Base-by-base conservation (phyloP, 1,140 invertebrate species). In the Bombus superbus region DNA sequence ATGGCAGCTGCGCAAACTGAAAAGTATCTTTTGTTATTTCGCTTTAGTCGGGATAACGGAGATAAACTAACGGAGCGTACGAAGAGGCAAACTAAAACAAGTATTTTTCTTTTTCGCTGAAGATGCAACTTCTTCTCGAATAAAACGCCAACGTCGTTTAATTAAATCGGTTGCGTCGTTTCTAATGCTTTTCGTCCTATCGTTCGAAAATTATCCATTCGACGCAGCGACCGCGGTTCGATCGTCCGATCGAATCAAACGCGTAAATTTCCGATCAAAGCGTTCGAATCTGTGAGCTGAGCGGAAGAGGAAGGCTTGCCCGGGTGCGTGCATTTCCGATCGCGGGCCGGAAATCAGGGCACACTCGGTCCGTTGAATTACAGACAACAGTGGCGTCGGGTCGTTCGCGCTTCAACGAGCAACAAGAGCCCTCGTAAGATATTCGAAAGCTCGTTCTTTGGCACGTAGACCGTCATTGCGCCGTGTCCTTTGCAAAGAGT, bases 41-140 rank as follows among this genome's bases (percentile, higher is more conserved):
- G 13, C 11, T 1, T 1, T 32, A 35, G 15, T 18, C 15, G 32
- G 4, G 11, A n/a, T n/a, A 62, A 62, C 11, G 3, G 59, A 62
- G 47, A 53, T 6, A 22, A 53, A 22, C 47, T 8, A 8, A 53
- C 6, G 47, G 1, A 8, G 0, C 47, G 18, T 6, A 0, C 18
- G 2, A 53, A 22, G 47, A 22, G 8, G 47, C 47, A 8, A n/a
- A 13, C 59, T 28, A 28, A 2, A 0, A 28, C 9, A 1, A 28
- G 2, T 10, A 10, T 0, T 4, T 18, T 1, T 0, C 2, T 18
- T 1, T 22, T 53, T 22, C 47, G 22, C 0, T 15, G 5, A 18
- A 18, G 18, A 8, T 15, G 1, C 28, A 28, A 59, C 11, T 13
- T n/a, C 11, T 28, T 62, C 11, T 59, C 0, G 11, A 62, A 62